Evolutionary conservation across 1,140 invertebrate genomes (phyloP).

Genomic region (Trichoplusia ni): DNA sequence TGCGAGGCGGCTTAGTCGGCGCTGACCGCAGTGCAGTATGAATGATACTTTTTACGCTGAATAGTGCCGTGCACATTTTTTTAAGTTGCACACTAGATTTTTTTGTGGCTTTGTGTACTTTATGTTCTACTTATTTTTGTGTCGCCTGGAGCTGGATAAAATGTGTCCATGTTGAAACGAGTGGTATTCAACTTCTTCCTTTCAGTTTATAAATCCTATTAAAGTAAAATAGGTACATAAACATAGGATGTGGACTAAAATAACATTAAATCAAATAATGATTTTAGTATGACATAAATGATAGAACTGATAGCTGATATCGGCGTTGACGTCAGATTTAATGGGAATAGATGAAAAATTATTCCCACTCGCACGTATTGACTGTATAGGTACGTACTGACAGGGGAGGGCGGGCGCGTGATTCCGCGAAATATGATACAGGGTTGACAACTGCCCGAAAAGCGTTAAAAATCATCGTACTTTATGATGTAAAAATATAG

Average conservation of each 20-base stretch:
- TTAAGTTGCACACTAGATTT: conserved; percentile 29
- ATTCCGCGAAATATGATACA: conserved; percentile 54
- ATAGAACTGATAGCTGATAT: conserved; percentile 45
- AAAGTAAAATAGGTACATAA: too few species aligned
- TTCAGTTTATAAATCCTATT: too few species aligned
- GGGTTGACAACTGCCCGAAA: conserved; percentile 38
- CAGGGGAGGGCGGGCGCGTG: conserved; percentile 52
- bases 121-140: conserved; percentile 27
- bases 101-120: conserved; percentile 21
- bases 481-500: too few species aligned
- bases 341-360: conserved; percentile 74
- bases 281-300: too few species aligned
- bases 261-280: too few species aligned
- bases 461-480: not conserved
- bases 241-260: too few species aligned
- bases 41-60: conserved; percentile 65
- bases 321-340: conserved; percentile 50
- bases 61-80: conserved; percentile 42
- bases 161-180: too few species aligned
- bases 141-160: not conserved
- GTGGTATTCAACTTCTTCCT: too few species aligned
- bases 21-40: conserved; percentile 68
- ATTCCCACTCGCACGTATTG: conserved; percentile 73
- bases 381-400: conserved; percentile 59
- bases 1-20: conserved; percentile 51